Percentiles rank a stretch among this genome's conserved stretches.
Conservation (phyloP, 2,113 vertebrate genomes). For the Crotalus horridus region DNA sequence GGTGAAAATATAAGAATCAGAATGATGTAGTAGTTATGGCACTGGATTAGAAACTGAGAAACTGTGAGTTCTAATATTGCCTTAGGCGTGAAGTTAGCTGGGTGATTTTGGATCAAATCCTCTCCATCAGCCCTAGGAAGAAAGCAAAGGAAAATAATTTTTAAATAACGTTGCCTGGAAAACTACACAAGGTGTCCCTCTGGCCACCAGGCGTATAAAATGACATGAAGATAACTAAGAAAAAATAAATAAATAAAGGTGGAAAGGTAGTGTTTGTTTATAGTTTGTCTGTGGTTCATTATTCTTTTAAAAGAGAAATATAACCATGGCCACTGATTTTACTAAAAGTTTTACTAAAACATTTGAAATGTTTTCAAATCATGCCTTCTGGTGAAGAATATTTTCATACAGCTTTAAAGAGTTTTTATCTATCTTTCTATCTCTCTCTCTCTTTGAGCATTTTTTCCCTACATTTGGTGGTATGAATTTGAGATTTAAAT, state of each 20-base stretch:
- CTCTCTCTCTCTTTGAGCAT: not conserved
- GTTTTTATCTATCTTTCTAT: not conserved
- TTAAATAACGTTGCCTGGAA: not conserved
- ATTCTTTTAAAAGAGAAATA: not conserved
- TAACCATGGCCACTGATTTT: not conserved
- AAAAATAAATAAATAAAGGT: not conserved
- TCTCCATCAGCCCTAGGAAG: not conserved
- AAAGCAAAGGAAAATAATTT: not conserved
- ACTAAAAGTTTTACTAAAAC: not conserved
- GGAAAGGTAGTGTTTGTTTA: not conserved
- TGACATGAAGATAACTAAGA: not conserved
- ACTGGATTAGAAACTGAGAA: not conserved
- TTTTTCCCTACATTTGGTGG: not conserved
- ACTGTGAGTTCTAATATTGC: not conserved
- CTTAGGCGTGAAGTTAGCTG: not conserved
- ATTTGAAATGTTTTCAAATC: not conserved
- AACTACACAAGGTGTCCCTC: not conserved
- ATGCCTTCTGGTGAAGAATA: not conserved
- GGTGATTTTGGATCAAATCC: not conserved
- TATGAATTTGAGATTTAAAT: not conserved
- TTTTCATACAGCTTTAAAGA: not conserved
- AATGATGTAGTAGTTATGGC: not conserved
- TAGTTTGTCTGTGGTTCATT: not conserved
- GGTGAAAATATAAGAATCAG: not conserved
- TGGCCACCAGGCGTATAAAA: not conserved